These are phyloP conservation scores for Xyliphius kryptos DNA, from an alignment of 2,113 vertebrate species.

Conservation along the genomic window DNA sequence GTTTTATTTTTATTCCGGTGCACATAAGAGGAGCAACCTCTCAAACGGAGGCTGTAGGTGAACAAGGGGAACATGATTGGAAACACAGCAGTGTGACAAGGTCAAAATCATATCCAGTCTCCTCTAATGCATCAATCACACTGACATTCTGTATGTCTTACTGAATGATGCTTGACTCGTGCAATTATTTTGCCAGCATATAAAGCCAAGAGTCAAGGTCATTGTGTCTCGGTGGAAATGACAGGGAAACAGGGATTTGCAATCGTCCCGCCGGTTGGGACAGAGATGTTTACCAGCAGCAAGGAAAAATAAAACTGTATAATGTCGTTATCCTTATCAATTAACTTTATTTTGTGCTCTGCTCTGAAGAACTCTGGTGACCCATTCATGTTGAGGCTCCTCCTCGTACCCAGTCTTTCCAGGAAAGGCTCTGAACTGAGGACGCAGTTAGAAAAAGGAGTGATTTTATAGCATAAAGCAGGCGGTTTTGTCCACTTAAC, in stretches of 20 bases:
- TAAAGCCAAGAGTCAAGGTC: constrained; percentile 15
- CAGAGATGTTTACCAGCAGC: too few species aligned
- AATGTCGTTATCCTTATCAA: too few species aligned
- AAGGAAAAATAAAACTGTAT: too few species aligned
- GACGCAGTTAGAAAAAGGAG: too few species aligned
- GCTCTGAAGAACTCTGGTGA: too few species aligned
- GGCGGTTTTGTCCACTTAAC: too few species aligned
- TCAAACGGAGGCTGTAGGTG: neutral
- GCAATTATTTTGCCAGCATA: constrained; percentile 20
- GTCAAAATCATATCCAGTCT: constrained; percentile 31
- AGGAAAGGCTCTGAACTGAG: too few species aligned
- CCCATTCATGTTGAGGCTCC: too few species aligned
- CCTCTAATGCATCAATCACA: constrained; percentile 35
- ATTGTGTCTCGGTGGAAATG: neutral
- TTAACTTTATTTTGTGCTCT: too few species aligned
- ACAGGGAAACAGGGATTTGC: neutral
- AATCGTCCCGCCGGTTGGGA: neutral
- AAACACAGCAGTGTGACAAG: constrained; percentile 15
- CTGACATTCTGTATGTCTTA: constrained; percentile 21
- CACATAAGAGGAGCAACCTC: neutral
- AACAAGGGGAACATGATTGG: neutral
- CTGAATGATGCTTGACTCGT: constrained; percentile 17
- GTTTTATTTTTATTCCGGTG: too few species aligned
- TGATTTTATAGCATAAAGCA: too few species aligned
- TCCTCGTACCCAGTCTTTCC: too few species aligned